A percentile compares a stretch with the other conserved stretches of the same genome.
Conservation (phyloP, 2,113 vertebrate species). For the Labeo catla region DNA sequence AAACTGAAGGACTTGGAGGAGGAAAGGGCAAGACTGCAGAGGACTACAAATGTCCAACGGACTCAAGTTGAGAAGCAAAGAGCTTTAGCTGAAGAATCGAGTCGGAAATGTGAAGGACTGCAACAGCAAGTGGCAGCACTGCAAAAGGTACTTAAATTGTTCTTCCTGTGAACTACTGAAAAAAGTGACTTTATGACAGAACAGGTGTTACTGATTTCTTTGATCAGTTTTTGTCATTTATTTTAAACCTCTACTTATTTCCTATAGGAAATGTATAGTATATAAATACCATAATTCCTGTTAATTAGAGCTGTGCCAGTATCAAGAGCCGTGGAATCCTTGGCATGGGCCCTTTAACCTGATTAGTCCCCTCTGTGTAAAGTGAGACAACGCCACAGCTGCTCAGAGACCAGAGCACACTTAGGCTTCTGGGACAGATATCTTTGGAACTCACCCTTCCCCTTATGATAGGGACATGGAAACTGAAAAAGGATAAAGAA, state of each 20-base stretch:
- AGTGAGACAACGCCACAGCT: slow-evolving; percentile 55
- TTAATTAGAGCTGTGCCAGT: slow-evolving; percentile 42
- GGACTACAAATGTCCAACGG: slow-evolving; percentile 77
- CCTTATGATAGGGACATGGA: background rate
- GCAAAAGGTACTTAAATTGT: slow-evolving; percentile 78
- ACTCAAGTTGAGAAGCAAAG: slow-evolving; percentile 88
- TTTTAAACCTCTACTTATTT: background rate
- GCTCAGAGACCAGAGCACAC: slow-evolving; percentile 35
- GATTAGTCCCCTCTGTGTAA: slow-evolving; percentile 54
- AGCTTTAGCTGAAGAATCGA: slow-evolving; percentile 81
- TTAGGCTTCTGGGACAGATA: slow-evolving; percentile 49
- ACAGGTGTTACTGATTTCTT: background rate
- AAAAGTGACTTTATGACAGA: background rate
- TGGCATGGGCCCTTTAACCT: slow-evolving; percentile 50
- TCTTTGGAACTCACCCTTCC: slow-evolving; percentile 51
- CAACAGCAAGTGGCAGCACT: slow-evolving; percentile 80
- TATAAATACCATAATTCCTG: slow-evolving; percentile 6
- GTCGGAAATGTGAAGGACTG: slow-evolving; percentile 78
- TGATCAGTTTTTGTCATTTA: background rate
- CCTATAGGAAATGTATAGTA: background rate
- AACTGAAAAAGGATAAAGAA: background rate
- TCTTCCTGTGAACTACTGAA: background rate
- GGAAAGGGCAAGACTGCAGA: slow-evolving; percentile 81
- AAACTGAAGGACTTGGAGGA: slow-evolving; percentile 84
- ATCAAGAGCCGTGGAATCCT: slow-evolving; percentile 36